These are phyloP conservation scores for Arvicanthis niloticus DNA, from an alignment of 2,113 vertebrate species.

Conservation along the genomic window DNA sequence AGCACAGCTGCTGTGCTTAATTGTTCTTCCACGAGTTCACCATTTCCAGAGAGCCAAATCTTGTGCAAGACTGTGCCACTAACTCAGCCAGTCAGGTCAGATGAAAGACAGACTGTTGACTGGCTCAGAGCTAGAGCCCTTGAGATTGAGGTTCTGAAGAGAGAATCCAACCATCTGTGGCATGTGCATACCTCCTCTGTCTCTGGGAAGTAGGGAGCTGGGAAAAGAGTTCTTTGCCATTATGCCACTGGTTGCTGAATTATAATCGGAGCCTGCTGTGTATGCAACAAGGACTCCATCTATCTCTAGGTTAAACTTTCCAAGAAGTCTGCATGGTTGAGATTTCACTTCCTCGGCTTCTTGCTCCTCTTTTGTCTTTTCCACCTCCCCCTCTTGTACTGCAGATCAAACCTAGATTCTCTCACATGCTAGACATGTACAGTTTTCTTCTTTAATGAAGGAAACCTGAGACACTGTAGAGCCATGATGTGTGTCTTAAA, in stretches of 20 bases:
- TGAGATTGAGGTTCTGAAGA: not conserved
- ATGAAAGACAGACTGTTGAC: not conserved
- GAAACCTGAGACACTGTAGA: not conserved
- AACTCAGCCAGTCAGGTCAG: not conserved
- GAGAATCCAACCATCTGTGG: not conserved
- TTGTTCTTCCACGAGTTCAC: not conserved
- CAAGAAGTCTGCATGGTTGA: not conserved
- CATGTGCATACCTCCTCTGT: not conserved
- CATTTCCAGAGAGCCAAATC: conserved; percentile 18
- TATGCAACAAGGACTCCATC: not conserved
- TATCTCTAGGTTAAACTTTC: not conserved
- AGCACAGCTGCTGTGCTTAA: not conserved
- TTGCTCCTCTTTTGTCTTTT: not conserved
- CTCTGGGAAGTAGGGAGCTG: not conserved
- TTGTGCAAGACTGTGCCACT: not conserved
- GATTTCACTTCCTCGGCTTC: no score
- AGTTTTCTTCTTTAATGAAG: not conserved
- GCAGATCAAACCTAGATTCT: not conserved
- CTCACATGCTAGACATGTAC: not conserved
- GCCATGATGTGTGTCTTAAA: not conserved
- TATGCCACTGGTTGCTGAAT: not conserved
- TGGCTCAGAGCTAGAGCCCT: not conserved
- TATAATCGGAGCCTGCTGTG: not conserved
- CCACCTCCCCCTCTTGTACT: no score
- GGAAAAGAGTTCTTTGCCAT: not conserved